Percentiles rank a stretch among this genome's conserved stretches.
Evolutionary conservation across 2,113 vertebrate genomes (phyloP).

Genomic region (Ceratotherium simum): DNA sequence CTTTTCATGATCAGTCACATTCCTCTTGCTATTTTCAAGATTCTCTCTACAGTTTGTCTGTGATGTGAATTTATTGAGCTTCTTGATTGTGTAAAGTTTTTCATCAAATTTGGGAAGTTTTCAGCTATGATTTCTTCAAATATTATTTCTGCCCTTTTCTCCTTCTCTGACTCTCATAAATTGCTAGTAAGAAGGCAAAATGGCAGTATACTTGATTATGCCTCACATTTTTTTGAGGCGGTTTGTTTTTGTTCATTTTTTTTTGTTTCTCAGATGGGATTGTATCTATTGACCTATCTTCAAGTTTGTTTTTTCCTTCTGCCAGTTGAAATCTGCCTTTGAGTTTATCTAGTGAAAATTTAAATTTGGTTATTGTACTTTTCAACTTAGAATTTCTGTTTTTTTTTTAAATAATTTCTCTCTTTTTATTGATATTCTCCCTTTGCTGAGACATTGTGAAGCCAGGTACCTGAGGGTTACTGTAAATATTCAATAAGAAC

Average conservation of each 20-base stretch:
- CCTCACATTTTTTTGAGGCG: not conserved
- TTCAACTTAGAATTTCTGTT: not conserved
- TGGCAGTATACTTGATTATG: not conserved
- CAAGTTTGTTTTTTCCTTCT: not conserved
- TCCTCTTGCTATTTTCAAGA: not conserved
- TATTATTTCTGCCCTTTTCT: not conserved
- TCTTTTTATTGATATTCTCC: not conserved
- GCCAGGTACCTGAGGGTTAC: too few species aligned
- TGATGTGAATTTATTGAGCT: too few species aligned
- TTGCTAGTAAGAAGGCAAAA: not conserved
- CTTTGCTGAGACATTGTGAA: not conserved
- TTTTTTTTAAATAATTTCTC: not conserved
- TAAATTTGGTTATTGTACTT: not conserved
- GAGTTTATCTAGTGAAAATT: not conserved
- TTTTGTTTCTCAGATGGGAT: not conserved
- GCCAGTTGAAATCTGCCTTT: not conserved
- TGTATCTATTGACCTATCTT: not conserved
- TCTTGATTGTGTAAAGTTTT: not conserved
- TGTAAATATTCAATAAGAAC: too few species aligned
- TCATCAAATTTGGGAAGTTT: rapidly evolving
- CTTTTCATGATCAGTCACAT: not conserved
- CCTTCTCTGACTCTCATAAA: not conserved
- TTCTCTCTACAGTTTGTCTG: not conserved
- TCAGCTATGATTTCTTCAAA: not conserved
- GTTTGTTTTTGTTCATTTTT: not conserved